phyloP scores from a whole-genome alignment of 2,113 vertebrate species.

The Podilymbus podiceps region DNA sequence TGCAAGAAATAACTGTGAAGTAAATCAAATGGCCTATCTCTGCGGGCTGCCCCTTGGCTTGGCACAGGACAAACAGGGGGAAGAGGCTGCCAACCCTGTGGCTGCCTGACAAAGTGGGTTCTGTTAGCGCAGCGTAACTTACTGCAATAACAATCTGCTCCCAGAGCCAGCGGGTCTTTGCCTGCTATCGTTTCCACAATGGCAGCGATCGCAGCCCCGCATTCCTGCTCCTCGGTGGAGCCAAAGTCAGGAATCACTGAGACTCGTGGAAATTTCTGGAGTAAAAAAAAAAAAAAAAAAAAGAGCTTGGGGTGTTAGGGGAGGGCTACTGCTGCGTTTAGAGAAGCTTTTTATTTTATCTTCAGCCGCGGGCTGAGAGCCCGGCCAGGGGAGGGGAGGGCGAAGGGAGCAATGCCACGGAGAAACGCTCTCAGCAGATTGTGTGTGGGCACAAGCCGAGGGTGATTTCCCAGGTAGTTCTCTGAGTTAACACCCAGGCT shows the following conservation, averaged over 20 bases:
- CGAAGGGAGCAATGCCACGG: background rate
- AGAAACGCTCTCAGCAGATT: background rate
- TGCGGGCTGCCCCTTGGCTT: conserved; percentile 35
- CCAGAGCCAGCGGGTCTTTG: background rate
- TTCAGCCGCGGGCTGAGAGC: background rate
- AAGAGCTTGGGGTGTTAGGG: background rate
- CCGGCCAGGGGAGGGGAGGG: background rate
- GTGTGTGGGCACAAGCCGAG: background rate
- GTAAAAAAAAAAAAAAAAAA: background rate
- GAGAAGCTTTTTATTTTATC: background rate
- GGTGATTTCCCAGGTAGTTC: background rate
- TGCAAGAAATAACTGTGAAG: conserved; percentile 54
- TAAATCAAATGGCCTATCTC: conserved; percentile 53
- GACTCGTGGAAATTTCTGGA: background rate
- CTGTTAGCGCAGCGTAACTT: background rate
- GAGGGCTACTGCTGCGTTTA: background rate
- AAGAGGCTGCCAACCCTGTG: conserved; percentile 9
- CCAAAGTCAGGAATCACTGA: background rate
- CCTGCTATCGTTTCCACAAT: background rate
- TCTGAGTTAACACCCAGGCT: background rate
- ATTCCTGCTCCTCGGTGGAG: background rate
- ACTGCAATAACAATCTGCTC: background rate
- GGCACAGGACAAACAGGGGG: background rate
- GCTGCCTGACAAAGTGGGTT: conserved; percentile 40
- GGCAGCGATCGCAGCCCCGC: background rate